These are phyloP conservation scores for Caenorhabditis zanzibari DNA, from an alignment of 2,888 invertebrate genomes.

Conservation along the genomic window DNA sequence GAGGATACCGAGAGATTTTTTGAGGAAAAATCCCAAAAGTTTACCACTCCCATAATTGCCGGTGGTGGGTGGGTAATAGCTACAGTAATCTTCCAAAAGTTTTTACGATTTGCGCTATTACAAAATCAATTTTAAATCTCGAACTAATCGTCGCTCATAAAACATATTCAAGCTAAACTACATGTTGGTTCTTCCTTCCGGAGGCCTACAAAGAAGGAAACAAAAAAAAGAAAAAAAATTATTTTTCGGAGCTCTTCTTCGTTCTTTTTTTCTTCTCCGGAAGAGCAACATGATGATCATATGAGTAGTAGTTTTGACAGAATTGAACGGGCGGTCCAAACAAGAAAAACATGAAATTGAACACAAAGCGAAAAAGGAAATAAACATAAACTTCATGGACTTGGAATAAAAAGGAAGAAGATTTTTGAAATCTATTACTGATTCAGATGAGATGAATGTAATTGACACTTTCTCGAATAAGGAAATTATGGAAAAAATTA, in stretches of 20 bases:
- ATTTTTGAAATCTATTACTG: constrained; percentile 7
- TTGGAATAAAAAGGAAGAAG: constrained; percentile 9
- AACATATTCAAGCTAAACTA: constrained; percentile 23
- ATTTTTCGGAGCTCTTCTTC: constrained; percentile 42
- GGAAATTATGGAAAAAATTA: constrained; percentile 3
- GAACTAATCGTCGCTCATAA: constrained; percentile 25
- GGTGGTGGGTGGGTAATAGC: neutral
- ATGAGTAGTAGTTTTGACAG: constrained; percentile 40
- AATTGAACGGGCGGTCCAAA: constrained; percentile 27
- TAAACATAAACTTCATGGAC: constrained; percentile 6
- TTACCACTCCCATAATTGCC: neutral
- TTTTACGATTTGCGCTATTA: neutral
- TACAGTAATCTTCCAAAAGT: neutral
- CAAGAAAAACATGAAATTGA: constrained; percentile 27
- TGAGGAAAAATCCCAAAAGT: too few relatives aligned
- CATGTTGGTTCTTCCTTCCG: neutral
- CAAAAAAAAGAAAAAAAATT: constrained; percentile 48
- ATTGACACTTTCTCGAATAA: constrained; percentile 18
- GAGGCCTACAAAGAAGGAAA: constrained; percentile 7
- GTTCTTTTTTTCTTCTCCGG: constrained; percentile 13
- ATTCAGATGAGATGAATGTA: constrained; percentile 6
- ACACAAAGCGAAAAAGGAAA: neutral
- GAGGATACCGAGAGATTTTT: too few relatives aligned
- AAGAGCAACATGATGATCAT: constrained; percentile 44
- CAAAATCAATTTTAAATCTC: neutral